Conservation (phyloP, 37 sponge, comb jelly and placozoan species). For the Beroe forskalii region DNA sequence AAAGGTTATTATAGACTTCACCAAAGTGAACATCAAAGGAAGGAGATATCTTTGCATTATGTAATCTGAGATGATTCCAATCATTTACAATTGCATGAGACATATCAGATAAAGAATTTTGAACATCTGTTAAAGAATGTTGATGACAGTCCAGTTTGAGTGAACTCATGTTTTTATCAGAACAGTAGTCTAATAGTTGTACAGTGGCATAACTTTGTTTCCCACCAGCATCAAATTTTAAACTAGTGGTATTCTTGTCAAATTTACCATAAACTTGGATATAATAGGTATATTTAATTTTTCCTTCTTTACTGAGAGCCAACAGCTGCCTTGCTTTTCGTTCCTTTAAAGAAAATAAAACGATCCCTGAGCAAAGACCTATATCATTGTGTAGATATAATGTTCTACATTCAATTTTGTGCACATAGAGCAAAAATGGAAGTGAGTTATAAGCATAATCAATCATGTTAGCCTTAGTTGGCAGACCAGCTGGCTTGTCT, state of each 20-base stretch:
- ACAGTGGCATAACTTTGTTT: background rate
- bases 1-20: background rate
- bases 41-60: background rate
- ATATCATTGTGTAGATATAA: background rate
- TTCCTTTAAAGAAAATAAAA: background rate
- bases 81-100: conserved; percentile 25
- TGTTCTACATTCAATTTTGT: background rate
- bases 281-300: background rate
- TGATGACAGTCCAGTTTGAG: background rate
- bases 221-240: background rate
- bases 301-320: background rate
- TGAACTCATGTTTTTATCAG: background rate
- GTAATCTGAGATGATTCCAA: background rate
- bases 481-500: conserved; percentile 33
- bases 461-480: background rate
- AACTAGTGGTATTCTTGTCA: background rate
- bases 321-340: background rate
- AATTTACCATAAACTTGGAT: conserved; percentile 35
- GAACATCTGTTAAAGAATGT: background rate
- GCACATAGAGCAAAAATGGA: background rate
- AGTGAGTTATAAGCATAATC: conserved; percentile 19
- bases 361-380: background rate
- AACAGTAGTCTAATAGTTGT: background rate
- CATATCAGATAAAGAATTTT: background rate
- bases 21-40: background rate